A percentile compares a stretch with the other conserved stretches of the same genome.
Evolutionary conservation across 2,113 vertebrate genomes (phyloP).

Genomic region (Cyphomyrus discorhynchus): DNA sequence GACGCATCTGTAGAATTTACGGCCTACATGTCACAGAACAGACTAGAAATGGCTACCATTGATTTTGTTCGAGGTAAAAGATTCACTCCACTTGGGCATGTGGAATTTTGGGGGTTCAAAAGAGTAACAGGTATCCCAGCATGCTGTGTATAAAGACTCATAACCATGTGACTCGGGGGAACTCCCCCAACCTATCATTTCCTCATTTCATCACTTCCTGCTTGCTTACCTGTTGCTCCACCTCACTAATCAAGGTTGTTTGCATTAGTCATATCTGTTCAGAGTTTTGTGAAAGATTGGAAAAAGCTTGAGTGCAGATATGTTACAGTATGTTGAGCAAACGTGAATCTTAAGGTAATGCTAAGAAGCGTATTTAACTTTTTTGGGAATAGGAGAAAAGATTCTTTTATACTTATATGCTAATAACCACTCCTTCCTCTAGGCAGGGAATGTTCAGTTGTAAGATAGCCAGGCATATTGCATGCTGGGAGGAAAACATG

Average conservation of each 20-base stretch:
- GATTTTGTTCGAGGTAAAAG: neutral
- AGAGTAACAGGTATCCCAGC: neutral
- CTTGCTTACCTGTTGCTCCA: neutral
- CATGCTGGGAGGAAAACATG: constrained; percentile 24
- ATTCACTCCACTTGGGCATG: neutral
- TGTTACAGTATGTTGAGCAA: neutral
- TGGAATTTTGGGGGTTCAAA: neutral
- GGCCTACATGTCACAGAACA: neutral
- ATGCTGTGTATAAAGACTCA: neutral
- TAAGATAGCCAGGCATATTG: constrained; percentile 23
- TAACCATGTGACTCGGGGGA: neutral
- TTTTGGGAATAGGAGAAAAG: neutral
- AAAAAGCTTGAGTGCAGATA: neutral
- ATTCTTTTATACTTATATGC: constrained; percentile 14
- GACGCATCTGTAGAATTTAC: neutral
- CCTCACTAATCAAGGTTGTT: neutral
- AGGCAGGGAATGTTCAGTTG: constrained; percentile 8
- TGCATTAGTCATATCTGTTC: neutral
- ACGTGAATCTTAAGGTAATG: neutral
- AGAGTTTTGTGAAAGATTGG: neutral
- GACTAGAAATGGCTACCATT: neutral
- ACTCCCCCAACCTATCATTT: neutral
- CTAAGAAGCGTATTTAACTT: neutral
- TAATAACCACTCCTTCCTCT: constrained; percentile 18
- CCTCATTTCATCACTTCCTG: neutral